phyloP scores from a whole-genome alignment of 2,113 vertebrate genomes.

The Hydrochoerus hydrochaeris region DNA sequence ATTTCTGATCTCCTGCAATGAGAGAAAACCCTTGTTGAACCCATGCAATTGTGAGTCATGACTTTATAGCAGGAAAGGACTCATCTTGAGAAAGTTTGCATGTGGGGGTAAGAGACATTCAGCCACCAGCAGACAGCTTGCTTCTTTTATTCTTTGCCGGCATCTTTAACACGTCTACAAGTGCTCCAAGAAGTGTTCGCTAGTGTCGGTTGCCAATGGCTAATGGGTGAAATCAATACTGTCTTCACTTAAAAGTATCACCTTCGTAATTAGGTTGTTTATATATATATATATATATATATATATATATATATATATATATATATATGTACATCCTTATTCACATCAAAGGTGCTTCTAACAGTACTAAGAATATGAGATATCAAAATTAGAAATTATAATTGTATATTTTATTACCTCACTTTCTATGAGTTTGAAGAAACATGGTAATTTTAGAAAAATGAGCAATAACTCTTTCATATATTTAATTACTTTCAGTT shows the following conservation, averaged over 20 bases:
- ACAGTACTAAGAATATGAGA: neutral
- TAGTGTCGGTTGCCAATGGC: neutral
- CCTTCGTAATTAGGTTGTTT: neutral
- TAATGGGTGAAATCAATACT: neutral
- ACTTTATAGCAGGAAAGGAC: neutral
- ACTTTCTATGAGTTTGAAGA: slow-evolving; percentile 3
- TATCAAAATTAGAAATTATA: neutral
- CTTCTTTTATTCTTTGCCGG: neutral
- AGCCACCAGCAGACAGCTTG: accelerated
- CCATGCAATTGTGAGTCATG: neutral
- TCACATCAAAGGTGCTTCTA: neutral
- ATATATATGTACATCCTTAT: neutral
- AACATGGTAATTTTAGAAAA: neutral
- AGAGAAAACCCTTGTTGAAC: slow-evolving; percentile 29
- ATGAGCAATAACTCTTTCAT: neutral
- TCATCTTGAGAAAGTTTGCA: neutral
- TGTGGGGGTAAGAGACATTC: accelerated
- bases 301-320: too few relatives aligned
- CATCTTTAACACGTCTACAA: neutral
- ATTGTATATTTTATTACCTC: neutral
- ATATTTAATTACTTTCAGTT: neutral
- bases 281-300: too few relatives aligned
- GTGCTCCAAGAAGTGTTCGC: neutral
- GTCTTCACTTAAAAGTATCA: neutral
- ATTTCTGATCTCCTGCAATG: slow-evolving; percentile 88